Percentiles rank a stretch among this genome's conserved stretches.
phyloP scores from a whole-genome alignment of 2,797 vertebrate species.

The Melanotaenia maccullochi region DNA sequence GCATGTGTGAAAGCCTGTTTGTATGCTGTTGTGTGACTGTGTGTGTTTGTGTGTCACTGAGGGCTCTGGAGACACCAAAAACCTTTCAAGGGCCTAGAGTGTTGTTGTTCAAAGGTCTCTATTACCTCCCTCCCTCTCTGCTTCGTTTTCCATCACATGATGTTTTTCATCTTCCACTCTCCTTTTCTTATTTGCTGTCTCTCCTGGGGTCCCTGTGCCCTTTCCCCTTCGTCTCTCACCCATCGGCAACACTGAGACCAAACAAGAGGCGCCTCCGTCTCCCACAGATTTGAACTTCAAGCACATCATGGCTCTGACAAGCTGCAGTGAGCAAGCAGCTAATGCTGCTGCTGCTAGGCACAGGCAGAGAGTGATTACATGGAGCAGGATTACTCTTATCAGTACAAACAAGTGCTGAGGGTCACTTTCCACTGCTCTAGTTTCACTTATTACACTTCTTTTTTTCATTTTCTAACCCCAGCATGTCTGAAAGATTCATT shows the following conservation, averaged over 20 bases:
- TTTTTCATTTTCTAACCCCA: too few species aligned
- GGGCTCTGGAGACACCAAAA: constrained; percentile 62
- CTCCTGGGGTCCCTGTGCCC: constrained; percentile 56
- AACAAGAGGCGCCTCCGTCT: constrained; percentile 53
- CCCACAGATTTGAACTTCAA: constrained; percentile 59
- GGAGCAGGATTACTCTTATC: constrained; percentile 25
- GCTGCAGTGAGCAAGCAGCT: constrained; percentile 25
- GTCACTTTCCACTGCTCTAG: background rate
- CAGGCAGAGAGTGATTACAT: constrained; percentile 39
- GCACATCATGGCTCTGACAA: constrained; percentile 47
- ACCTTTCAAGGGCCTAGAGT: constrained; percentile 58
- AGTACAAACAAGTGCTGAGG: constrained; percentile 9
- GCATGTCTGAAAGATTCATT: too few species aligned
- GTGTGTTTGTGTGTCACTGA: constrained; percentile 30
- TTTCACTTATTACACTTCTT: background rate
- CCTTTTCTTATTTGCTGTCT: constrained; percentile 44
- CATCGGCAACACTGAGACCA: constrained; percentile 51
- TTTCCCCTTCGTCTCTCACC: constrained; percentile 44
- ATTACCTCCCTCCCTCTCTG: constrained; percentile 46
- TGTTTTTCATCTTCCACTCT: constrained; percentile 58
- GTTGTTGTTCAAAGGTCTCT: constrained; percentile 60
- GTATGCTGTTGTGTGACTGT: constrained; percentile 21
- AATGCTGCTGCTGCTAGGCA: constrained; percentile 27
- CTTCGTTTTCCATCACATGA: constrained; percentile 51
- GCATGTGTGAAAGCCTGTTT: constrained; percentile 13